Conservation (phyloP, 92 coral and sea anemone genomes). For the Porites lobata region DNA sequence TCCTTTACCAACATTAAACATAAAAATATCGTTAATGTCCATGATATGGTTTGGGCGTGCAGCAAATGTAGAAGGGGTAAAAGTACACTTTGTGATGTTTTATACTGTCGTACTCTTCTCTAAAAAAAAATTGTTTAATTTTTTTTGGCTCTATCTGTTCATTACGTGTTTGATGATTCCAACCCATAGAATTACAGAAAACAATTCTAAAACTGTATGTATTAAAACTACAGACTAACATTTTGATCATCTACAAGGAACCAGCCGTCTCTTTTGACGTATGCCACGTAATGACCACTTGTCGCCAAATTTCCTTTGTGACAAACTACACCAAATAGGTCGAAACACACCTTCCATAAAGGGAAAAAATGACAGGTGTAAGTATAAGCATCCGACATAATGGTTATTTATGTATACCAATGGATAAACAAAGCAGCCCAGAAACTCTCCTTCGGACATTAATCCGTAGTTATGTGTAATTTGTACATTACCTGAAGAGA, state of each 20-base stretch:
- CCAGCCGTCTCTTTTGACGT: not conserved
- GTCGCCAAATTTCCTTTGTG: constrained; percentile 4
- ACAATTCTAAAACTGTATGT: not conserved
- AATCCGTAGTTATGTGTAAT: not conserved
- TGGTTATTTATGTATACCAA: not conserved
- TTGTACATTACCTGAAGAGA: not conserved
- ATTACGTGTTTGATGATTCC: not conserved
- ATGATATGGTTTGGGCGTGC: too few species aligned
- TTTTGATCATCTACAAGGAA: constrained; percentile 1
- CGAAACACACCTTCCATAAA: not conserved
- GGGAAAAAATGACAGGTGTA: not conserved
- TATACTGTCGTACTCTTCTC: too few species aligned
- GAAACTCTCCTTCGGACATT: too few species aligned
- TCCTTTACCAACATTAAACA: too few species aligned
- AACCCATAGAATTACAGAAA: not conserved
- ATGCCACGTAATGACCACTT: not conserved
- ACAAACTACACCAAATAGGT: constrained; percentile 2
- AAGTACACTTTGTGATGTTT: too few species aligned
- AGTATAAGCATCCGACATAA: not conserved
- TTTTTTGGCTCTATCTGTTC: too few species aligned
- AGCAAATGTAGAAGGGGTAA: too few species aligned
- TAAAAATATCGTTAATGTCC: too few species aligned
- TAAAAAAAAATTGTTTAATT: too few species aligned
- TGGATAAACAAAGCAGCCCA: not conserved
- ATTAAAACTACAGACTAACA: not conserved